These are phyloP conservation scores for Pseudonaja textilis DNA, from an alignment of 2,113 vertebrate genomes.

Conservation along the genomic window DNA sequence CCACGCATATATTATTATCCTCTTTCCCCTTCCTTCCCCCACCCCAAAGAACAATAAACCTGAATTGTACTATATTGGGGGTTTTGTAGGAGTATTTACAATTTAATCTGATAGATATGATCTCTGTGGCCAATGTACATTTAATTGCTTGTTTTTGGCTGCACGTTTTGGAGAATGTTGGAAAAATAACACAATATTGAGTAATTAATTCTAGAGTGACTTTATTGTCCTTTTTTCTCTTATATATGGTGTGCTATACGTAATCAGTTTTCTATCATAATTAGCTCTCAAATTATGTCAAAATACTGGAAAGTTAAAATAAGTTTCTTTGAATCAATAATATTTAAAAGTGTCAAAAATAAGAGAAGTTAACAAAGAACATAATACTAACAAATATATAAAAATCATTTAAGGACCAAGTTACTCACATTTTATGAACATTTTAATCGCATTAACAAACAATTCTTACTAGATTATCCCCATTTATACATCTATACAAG, in stretches of 20 bases:
- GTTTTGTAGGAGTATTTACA: background rate
- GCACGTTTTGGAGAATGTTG: background rate
- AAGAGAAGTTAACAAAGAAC: background rate
- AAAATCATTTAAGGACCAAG: background rate
- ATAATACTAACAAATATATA: background rate
- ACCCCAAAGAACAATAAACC: background rate
- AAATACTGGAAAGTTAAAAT: background rate
- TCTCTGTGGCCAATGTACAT: background rate
- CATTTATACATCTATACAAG: background rate
- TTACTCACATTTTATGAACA: background rate
- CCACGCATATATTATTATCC: background rate
- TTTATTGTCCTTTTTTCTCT: background rate
- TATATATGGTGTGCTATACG: background rate
- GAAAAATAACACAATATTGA: background rate
- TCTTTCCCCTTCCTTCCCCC: too few species aligned
- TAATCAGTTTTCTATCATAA: background rate
- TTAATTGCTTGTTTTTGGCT: background rate
- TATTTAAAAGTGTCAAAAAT: background rate
- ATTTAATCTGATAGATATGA: background rate
- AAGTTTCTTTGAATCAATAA: background rate
- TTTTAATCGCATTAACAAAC: background rate
- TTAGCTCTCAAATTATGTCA: background rate
- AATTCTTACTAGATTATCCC: background rate
- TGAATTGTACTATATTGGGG: background rate
- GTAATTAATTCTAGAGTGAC: background rate